phyloP scores from a whole-genome alignment of 2,888 invertebrate species.

The Phlogophora meticulosa region DNA sequence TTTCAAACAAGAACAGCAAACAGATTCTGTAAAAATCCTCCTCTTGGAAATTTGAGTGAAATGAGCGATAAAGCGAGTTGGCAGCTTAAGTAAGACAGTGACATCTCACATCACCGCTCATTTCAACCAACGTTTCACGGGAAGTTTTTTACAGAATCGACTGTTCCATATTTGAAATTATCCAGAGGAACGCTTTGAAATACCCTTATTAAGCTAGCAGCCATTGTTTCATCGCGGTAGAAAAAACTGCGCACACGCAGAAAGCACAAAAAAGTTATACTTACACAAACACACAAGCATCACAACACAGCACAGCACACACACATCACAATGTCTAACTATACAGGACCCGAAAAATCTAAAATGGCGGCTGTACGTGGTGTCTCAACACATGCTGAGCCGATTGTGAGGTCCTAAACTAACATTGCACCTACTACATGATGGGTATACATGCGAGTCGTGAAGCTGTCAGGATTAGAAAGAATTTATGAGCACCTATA shows the following conservation, averaged over 20 bases:
- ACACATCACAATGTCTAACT: constrained; percentile 65
- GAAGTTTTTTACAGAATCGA: too few relatives aligned
- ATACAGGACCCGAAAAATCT: constrained; percentile 62
- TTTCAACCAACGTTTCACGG: too few relatives aligned
- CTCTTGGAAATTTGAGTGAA: too few relatives aligned
- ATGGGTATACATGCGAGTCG: constrained; percentile 83
- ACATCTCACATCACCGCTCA: too few relatives aligned
- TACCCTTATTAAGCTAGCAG: neutral
- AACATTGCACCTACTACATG: constrained; percentile 75
- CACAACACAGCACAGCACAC: constrained; percentile 65
- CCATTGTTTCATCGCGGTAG: neutral
- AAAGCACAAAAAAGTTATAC: constrained; percentile 53
- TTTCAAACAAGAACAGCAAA: too few relatives aligned
- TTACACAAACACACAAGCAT: constrained; percentile 73
- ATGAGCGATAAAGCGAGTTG: too few relatives aligned
- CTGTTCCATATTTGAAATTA: too few relatives aligned
- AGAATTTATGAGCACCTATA: constrained; percentile 88
- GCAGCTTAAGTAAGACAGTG: too few relatives aligned
- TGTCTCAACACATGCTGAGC: constrained; percentile 81
- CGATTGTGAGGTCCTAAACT: constrained; percentile 58
- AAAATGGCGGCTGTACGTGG: constrained; percentile 81
- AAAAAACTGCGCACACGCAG: neutral
- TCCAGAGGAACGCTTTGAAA: too few relatives aligned
- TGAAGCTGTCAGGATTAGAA: constrained; percentile 87
- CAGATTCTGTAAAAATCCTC: too few relatives aligned